Percentiles rank a stretch among this genome's conserved stretches.
phyloP scores from a whole-genome alignment of 2,797 vertebrate species.

The Leuciscus waleckii region DNA sequence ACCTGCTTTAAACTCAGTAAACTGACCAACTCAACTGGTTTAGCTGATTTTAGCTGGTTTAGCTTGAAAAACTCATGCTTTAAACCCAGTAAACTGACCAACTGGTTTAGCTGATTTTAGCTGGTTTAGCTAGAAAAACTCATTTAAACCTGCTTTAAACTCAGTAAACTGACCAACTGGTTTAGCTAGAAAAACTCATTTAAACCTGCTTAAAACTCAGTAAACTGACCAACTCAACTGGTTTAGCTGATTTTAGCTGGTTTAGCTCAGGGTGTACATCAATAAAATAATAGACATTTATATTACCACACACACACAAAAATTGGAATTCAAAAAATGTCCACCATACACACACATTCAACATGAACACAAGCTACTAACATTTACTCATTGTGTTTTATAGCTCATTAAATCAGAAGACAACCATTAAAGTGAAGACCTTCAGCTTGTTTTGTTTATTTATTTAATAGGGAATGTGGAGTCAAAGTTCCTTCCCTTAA shows the following conservation, averaged over 20 bases:
- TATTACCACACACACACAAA: background rate
- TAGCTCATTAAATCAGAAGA: background rate
- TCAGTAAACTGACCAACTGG: background rate
- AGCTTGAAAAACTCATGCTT: background rate
- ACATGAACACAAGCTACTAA: slow-evolving; percentile 8
- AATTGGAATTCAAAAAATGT: background rate
- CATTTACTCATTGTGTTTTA: background rate
- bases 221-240: too few species aligned
- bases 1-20: too few species aligned
- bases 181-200: too few species aligned
- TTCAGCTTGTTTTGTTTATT: background rate
- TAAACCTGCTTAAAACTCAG: background rate
- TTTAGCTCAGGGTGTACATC: background rate
- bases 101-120: background rate
- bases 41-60: background rate
- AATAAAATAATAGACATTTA: background rate
- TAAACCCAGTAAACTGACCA: background rate
- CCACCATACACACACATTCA: slow-evolving; percentile 18
- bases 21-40: background rate
- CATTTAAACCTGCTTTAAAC: background rate
- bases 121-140: background rate
- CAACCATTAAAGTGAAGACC: background rate
- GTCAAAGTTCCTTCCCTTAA: background rate
- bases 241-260: too few species aligned
- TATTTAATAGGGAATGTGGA: background rate